Evolutionary conservation across 37 sponge, comb jelly and placozoan genomes (phyloP), one percentile per base, ranked within the genome.

Genomic region (Halisarca cf. caerulea): DNA sequence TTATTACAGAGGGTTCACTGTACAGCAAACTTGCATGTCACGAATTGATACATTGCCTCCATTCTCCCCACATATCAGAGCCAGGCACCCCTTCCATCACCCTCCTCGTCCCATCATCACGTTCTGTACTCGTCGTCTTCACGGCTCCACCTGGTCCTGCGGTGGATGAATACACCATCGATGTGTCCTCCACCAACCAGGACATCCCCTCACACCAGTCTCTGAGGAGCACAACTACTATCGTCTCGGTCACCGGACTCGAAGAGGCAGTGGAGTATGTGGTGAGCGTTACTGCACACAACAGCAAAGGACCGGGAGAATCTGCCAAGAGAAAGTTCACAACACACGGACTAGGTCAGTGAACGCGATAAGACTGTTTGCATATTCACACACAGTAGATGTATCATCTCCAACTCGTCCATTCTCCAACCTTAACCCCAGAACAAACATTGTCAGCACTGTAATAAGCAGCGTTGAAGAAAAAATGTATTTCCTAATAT

Each of bases 181-280:
- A 62, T 7, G 30, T 62, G 7, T 20, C 25, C 30, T 62, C 64
- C 64, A 62, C 64, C 64, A 15, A 62, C n/a, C 6, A n/a, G 5
- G 30, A 62, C 15, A 62, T 62, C 30, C 64, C 64, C 15, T 4
- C 15, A 7, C 25, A 62, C 18, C 6, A 23, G 64, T 8, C 51
- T 14, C 51, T 47, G 11, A 47, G 9, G n/a, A 15, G 4, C 7
- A 7, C n/a, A 30, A 28, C 30, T 62, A n/a, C 64, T 20, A 23
- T 62, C 30, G 15, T 23, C 64, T n/a, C 30, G 6, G n/a, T 62
- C 6, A 30, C 9, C 15, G 64, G 64, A 20, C 15, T 62, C 6
- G 64, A 62, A 23, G 64, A 62, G n/a, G 64, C 64, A 62, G 6
- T 62, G 64, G 64, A 62, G 18, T 62, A 62, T 23, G n/a, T 62